Evolutionary conservation across 2,797 vertebrate species (phyloP).

Genomic region (Gallinago stenura): DNA sequence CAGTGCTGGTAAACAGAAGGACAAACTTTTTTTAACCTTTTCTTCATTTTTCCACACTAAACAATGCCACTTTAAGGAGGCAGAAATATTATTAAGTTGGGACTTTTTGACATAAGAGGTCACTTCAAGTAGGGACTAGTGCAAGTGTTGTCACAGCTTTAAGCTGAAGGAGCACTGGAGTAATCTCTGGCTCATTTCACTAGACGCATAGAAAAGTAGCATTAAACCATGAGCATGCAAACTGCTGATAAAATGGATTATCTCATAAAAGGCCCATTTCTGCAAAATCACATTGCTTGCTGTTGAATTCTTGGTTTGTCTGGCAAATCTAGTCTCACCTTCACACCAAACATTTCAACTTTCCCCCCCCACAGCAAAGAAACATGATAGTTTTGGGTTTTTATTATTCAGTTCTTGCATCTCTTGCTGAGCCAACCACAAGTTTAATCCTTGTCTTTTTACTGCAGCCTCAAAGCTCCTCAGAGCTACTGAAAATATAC

Average conservation of each 20-base stretch:
- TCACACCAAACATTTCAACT: not conserved
- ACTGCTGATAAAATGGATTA: not conserved
- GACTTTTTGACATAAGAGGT: not conserved
- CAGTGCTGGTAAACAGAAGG: not conserved
- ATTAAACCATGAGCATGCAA: not conserved
- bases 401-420: accelerated
- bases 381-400: not conserved
- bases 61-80: not conserved
- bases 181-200: not conserved
- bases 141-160: not conserved
- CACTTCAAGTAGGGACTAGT: not conserved
- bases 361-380: not conserved
- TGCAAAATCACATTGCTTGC: not conserved
- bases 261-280: not conserved
- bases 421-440: not conserved
- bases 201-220: not conserved
- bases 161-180: not conserved
- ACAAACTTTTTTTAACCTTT: not conserved
- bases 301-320: not conserved
- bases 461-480: not conserved
- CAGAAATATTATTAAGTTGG: not conserved
- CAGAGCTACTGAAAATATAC: not conserved
- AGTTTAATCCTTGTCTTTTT: not conserved
- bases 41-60: not conserved
- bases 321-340: not conserved